These are phyloP conservation scores for Nasonia longicornis DNA, from an alignment of 1,140 invertebrate species.

Conservation along the genomic window DNA sequence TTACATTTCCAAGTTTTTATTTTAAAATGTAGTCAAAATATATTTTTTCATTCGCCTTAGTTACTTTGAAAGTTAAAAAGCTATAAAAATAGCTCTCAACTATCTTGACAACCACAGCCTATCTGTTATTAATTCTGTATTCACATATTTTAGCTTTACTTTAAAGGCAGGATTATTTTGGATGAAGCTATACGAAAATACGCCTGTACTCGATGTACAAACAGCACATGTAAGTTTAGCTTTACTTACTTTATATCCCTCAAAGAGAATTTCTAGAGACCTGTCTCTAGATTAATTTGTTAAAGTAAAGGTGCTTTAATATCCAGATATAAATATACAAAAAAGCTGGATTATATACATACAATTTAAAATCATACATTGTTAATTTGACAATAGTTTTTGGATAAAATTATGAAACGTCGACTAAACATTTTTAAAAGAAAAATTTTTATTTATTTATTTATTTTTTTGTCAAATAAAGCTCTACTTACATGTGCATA, in stretches of 20 bases:
- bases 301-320: background rate
- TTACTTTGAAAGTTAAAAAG: slow-evolving; percentile 64
- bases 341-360: background rate
- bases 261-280: background rate
- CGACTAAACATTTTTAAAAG: background rate
- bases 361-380: background rate
- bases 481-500: background rate
- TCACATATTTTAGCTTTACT: slow-evolving; percentile 58
- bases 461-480: background rate
- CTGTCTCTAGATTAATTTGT: background rate
- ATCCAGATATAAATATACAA: background rate
- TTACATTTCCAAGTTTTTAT: slow-evolving; percentile 36
- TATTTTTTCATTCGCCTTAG: slow-evolving; percentile 62
- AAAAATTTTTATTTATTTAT: background rate
- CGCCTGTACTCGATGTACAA: slow-evolving; percentile 23
- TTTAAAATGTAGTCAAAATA: slow-evolving; percentile 68
- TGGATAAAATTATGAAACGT: too few relatives aligned
- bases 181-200: slow-evolving; percentile 56
- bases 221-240: slow-evolving; percentile 23
- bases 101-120: slow-evolving; percentile 67
- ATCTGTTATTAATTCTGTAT: slow-evolving; percentile 62
- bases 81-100: slow-evolving; percentile 69
- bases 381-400: too few relatives aligned
- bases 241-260: slow-evolving; percentile 5
- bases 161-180: slow-evolving; percentile 67